Percentiles rank a stretch among this genome's conserved stretches.
Evolutionary conservation across 2,113 vertebrate species (phyloP).

Genomic region (Sorex araneus): DNA sequence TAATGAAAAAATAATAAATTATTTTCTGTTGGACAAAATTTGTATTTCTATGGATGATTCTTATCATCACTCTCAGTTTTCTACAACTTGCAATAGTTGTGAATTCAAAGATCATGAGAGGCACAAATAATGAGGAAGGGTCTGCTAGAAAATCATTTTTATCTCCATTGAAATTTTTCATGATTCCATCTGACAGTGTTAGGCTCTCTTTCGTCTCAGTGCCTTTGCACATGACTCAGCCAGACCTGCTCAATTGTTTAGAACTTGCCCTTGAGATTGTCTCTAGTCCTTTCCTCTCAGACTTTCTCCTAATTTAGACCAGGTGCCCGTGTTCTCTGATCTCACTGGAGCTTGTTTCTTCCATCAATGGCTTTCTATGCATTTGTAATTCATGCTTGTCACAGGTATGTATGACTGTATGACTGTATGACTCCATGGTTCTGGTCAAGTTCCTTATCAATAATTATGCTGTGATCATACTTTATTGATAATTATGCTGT

Average conservation of each 20-base stretch:
- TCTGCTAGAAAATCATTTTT: not conserved
- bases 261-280: not conserved
- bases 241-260: not conserved
- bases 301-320: not conserved
- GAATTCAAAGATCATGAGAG: constrained; percentile 27
- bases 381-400: constrained; percentile 1
- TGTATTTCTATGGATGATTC: constrained; percentile 41
- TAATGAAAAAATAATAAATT: constrained; percentile 31
- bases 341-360: not conserved
- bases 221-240: not conserved
- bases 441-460: not conserved
- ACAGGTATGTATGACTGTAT: too few species aligned
- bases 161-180: not conserved
- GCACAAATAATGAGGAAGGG: not conserved
- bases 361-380: not conserved
- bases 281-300: constrained; percentile 18
- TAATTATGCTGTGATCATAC: not conserved
- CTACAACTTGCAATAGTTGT: constrained; percentile 18
- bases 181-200: not conserved
- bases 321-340: not conserved
- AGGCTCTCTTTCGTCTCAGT: not conserved
- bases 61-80: constrained; percentile 36
- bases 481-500: too few species aligned
- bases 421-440: not conserved
- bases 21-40: constrained; percentile 40